These are phyloP conservation scores for Platycnemis pennipes DNA, from an alignment of 2,888 invertebrate genomes.

Conservation along the genomic window DNA sequence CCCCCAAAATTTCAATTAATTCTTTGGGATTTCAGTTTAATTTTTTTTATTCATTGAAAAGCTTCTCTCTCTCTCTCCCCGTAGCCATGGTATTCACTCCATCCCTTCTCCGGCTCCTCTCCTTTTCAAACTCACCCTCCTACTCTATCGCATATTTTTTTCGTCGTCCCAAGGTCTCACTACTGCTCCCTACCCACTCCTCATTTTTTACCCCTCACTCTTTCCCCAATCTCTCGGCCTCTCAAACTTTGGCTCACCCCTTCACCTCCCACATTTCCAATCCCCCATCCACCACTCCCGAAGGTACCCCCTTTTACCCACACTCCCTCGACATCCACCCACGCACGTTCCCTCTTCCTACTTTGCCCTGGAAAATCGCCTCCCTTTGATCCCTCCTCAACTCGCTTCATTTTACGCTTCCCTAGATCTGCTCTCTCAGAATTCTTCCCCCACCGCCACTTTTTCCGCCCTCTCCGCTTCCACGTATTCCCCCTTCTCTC, in stretches of 20 bases:
- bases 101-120: neutral
- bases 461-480: neutral
- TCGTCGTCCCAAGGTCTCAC: slow-evolving; percentile 9
- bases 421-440: slow-evolving; percentile 16
- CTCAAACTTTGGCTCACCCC: neutral
- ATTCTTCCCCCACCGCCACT: neutral
- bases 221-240: neutral
- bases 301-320: neutral
- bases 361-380: slow-evolving; percentile 33
- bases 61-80: neutral
- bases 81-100: neutral
- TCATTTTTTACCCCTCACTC: neutral
- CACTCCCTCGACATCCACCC: neutral
- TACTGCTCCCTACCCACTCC: neutral
- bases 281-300: neutral
- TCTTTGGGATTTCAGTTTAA: slow-evolving; percentile 41
- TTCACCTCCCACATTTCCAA: neutral
- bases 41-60: slow-evolving; percentile 2
- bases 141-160: neutral
- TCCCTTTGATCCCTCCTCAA: slow-evolving; percentile 58
- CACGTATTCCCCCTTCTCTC: neutral
- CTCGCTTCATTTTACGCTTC: slow-evolving; percentile 48
- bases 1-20: slow-evolving; percentile 49
- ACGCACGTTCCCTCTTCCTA: neutral
- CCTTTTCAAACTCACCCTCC: neutral